Percentiles rank a stretch among this genome's conserved stretches.
Evolutionary conservation across 1,140 invertebrate genomes (phyloP).

Genomic region (Oscheius sp.): DNA sequence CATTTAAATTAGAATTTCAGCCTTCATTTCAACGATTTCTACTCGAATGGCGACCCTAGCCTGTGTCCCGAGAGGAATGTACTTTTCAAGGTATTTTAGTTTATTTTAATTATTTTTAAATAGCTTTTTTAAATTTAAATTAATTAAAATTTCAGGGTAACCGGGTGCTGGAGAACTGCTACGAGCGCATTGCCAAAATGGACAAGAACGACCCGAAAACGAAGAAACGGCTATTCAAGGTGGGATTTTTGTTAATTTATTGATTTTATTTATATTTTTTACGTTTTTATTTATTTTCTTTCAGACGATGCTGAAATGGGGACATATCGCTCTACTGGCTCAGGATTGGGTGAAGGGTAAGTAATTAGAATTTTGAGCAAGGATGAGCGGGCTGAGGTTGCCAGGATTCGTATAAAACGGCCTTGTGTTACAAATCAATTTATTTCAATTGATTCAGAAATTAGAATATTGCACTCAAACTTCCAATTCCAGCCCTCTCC

Average conservation of each 20-base stretch:
- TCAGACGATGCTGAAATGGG: constrained; percentile 32
- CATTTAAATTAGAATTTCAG: background rate
- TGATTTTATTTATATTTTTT: background rate
- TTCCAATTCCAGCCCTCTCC: constrained; percentile 45
- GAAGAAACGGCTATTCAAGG: background rate
- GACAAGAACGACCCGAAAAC: background rate
- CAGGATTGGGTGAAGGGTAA: constrained; percentile 46
- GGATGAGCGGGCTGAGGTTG: too few species aligned
- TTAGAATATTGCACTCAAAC: too few species aligned
- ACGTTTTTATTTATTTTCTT: too few species aligned
- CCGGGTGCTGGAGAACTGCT: constrained; percentile 5
- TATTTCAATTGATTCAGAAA: constrained; percentile 8
- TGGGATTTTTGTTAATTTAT: background rate
- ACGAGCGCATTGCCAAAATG: background rate
- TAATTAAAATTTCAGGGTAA: constrained; percentile 24
- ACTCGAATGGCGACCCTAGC: background rate
- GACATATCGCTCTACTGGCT: constrained; percentile 48
- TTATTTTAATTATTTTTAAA: background rate
- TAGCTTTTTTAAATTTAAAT: too few species aligned
- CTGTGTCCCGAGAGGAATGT: background rate
- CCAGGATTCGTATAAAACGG: background rate
- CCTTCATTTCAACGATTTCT: constrained; percentile 14
- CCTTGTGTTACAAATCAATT: constrained; percentile 18
- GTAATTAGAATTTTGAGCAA: too few species aligned
- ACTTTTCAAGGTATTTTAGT: constrained; percentile 11